These are phyloP conservation scores for Lucinisca nassula DNA, from an alignment of 2,888 invertebrate species.

Conservation along the genomic window DNA sequence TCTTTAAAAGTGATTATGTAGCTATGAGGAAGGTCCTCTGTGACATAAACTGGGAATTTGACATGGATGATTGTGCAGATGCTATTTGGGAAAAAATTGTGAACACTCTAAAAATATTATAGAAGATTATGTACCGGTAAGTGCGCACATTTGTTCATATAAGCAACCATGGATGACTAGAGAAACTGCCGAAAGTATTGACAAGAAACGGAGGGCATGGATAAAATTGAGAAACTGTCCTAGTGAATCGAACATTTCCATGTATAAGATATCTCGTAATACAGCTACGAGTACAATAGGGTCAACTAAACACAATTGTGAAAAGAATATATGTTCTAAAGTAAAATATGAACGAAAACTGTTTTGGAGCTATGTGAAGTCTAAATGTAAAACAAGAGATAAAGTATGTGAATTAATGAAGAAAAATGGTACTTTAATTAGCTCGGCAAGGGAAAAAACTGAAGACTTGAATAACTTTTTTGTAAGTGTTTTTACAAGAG, in stretches of 20 bases:
- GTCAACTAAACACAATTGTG: not conserved
- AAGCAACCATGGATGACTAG: no score
- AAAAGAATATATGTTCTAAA: not conserved
- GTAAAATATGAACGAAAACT: slow-evolving; percentile 7
- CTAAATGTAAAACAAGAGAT: slow-evolving; percentile 1
- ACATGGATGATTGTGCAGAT: no score
- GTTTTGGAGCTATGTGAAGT: slow-evolving; percentile 13
- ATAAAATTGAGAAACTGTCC: no score
- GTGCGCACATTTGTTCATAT: no score
- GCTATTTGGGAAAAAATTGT: no score
- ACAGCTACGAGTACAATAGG: not conserved
- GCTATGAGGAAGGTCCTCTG: slow-evolving; percentile 11
- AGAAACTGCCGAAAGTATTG: no score
- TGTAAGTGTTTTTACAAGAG: not conserved
- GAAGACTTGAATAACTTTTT: slow-evolving; percentile 14
- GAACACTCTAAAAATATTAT: no score
- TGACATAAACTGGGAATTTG: not conserved
- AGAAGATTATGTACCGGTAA: no score
- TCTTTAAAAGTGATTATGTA: not conserved
- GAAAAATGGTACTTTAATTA: not conserved
- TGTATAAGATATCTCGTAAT: not conserved
- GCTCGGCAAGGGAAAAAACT: not conserved
- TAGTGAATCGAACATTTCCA: not conserved
- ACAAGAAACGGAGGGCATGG: no score
- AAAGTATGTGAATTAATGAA: slow-evolving; percentile 15